These are phyloP conservation scores for Apamea sordens DNA, from an alignment of 2,888 invertebrate genomes.

Conservation along the genomic window DNA sequence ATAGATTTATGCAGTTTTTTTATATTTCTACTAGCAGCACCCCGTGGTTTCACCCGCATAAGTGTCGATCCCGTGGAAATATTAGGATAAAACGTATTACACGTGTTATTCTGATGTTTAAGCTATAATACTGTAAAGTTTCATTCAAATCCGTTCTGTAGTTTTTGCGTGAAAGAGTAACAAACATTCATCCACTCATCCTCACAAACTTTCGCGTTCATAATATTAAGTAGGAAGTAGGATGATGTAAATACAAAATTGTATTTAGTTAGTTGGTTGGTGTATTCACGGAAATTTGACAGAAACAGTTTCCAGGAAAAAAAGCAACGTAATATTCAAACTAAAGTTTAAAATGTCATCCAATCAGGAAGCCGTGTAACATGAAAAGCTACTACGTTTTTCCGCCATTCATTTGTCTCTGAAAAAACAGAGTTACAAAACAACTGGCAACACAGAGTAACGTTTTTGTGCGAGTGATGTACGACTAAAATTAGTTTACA, in stretches of 20 bases:
- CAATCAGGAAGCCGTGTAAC: constrained; percentile 52
- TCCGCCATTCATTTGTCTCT: constrained; percentile 50
- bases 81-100: background rate
- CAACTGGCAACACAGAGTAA: constrained; percentile 34
- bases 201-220: no score
- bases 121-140: background rate
- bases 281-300: background rate
- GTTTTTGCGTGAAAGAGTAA: no score
- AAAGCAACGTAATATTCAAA: constrained; percentile 15
- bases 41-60: no score
- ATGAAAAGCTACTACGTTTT: constrained; percentile 53
- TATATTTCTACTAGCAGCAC: no score
- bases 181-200: no score
- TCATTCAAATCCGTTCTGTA: no score
- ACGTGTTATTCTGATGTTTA: background rate
- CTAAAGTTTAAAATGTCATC: constrained; percentile 36
- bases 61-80: background rate
- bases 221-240: background rate
- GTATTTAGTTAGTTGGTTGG: background rate
- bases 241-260: background rate
- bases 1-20: no score
- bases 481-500: constrained; percentile 37
- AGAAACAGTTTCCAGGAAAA: constrained; percentile 4
- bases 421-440: constrained; percentile 45
- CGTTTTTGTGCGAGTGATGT: constrained; percentile 46